Base-by-base conservation (phyloP, 2,113 vertebrate genomes). In the Callopanchax toddi region DNA sequence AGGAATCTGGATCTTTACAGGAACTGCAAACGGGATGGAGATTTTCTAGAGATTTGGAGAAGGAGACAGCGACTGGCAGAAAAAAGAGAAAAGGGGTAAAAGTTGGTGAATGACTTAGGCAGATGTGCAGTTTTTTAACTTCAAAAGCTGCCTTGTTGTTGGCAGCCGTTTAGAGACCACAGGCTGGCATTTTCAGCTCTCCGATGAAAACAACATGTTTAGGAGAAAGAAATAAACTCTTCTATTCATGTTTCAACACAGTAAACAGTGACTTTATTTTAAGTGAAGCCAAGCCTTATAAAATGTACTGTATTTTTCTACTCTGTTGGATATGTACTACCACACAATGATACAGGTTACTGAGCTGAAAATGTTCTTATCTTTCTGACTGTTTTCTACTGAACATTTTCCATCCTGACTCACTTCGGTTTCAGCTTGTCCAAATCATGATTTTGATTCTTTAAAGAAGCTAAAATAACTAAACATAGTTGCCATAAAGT, bases 181-280 rank as follows among this genome's bases (percentile, higher is more conserved):
- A 89, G 57, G 52, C 67, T 69, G 74, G 70, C 70, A 73, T 84
- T 78, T 82, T 66, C 49, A 63, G 77, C 67, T 80, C 61, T 57
- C 71, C 57, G 71, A 73, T 17, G 23, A 79, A 77, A 86, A 86
- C 78, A 89, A 86, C 82, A 71, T 88, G 78, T 89, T 89, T 88
- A 63, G 44, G 48, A 76, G 74, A 59, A 66, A 74, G 62, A 64
- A 75, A 85, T 45, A 74, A 81, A 74, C 48, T 52, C n/a, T 59
- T 65, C 39, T 60, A 56, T 78, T 67, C 65, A 67, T 42, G 34
- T 59, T 78, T 79, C 36, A 18, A 52, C 72, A 46, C 68, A 74
- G 72, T 79, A 75, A 77, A 86, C 79, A 86, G 53, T 56, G 52
- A 26, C 50, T 54, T 62, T 82, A 55, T 78, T 86, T 79, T 36